Evolutionary conservation across 2,113 vertebrate genomes (phyloP), one percentile per base, ranked within the genome.

Genomic region (Indri indri): DNA sequence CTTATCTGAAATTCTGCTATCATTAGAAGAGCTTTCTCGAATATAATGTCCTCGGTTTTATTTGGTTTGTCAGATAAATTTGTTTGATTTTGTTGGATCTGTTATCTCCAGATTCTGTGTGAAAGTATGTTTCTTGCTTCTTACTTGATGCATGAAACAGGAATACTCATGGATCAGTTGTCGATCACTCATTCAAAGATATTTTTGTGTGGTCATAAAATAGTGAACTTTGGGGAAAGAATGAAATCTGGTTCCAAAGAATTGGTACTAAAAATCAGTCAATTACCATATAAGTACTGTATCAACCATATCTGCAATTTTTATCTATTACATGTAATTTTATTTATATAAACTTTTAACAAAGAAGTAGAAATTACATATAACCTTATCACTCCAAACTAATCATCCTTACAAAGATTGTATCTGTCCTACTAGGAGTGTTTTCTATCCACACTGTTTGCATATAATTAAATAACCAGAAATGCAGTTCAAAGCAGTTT

Each of bases 341-440:
- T 47, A 85, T 68, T 74, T 57, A 32, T 2, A 42, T 50, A 76
- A 68, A 34, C 0, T 32, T 47, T 79, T 20, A 76, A 83, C 12
- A 65, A 77, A 65, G 63, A 81, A 59, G 59, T 7, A 42, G 20
- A 92, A 89, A 73, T 54, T 25, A 5, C 4, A 25, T 4, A 45
- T 52, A 2, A 20, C 9, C 17, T 45, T 11, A 16, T 13, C 0
- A 2, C 13, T 7, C 0, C 27, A 17, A 68, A 37, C 54, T 40
- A 22, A 20, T 13, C 20, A 77, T 12, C 27, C 83, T 42, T 16
- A 34, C 32, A 47, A 83, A 30, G 42, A 37, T 17, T 12, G 0
- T 13, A 8, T 20, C 16, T 23, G 5, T 25, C 20, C 27, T 84
- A 66, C 37, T 7, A 9, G 40, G 8, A 3, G 5, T 0, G n/a